Evolutionary conservation across 2,888 invertebrate genomes (phyloP).

Genomic region (Andrena dorsata): DNA sequence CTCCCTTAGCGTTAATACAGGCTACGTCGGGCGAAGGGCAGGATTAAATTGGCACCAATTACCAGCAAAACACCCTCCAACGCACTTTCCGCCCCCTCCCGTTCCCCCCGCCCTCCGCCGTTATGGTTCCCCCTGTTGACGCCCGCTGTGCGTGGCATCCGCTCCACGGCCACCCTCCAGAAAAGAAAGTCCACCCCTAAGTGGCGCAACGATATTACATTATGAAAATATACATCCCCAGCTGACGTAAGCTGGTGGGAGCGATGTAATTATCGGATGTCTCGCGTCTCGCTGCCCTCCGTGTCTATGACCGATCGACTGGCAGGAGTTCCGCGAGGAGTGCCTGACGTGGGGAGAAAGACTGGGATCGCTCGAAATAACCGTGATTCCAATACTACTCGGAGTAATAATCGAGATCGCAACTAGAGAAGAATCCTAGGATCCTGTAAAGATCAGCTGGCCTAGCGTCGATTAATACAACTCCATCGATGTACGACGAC

Average conservation of each 20-base stretch:
- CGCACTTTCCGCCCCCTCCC: constrained; percentile 82
- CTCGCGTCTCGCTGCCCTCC: constrained; percentile 23
- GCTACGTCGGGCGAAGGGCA: constrained; percentile 86
- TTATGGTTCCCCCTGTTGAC: constrained; percentile 52
- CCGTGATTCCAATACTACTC: no score
- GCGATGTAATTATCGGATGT: constrained; percentile 75
- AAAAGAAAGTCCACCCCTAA: constrained; percentile 72
- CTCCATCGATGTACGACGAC: neutral
- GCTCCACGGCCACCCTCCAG: constrained; percentile 64
- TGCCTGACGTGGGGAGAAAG: no score
- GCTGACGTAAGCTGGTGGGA: constrained; percentile 70
- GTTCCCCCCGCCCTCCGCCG: constrained; percentile 62
- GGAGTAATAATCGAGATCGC: no score
- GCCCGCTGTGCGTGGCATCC: constrained; percentile 67
- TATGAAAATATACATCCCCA: constrained; percentile 80
- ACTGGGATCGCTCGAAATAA: no score
- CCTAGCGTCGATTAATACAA: neutral
- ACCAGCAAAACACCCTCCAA: constrained; percentile 87
- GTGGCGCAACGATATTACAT: constrained; percentile 79
- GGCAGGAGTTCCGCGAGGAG: neutral
- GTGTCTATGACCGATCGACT: neutral
- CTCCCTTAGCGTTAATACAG: constrained; percentile 82
- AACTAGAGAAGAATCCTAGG: no score
- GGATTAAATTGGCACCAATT: constrained; percentile 89
- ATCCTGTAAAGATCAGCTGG: no score